These are phyloP conservation scores for Apoda limacodes DNA, from an alignment of 2,888 invertebrate genomes.

Conservation along the genomic window DNA sequence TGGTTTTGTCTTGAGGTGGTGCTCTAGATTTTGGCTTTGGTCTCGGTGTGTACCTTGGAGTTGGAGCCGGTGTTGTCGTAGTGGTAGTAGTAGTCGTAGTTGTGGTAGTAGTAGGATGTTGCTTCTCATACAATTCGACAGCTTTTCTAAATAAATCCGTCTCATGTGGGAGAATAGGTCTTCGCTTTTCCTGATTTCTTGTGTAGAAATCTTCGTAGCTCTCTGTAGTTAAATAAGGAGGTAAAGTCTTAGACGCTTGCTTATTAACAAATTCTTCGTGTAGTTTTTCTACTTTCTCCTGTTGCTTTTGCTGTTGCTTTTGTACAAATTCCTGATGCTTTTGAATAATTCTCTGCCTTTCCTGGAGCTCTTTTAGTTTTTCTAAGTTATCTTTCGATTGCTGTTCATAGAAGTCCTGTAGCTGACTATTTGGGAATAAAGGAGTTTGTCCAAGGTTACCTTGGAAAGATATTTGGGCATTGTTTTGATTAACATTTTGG, in stretches of 20 bases:
- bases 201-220: conserved; percentile 48
- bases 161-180: conserved; percentile 74
- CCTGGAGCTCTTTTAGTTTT: conserved; percentile 75
- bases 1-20: conserved; percentile 62
- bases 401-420: conserved; percentile 69
- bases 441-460: conserved; percentile 45
- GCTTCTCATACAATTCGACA: conserved; percentile 73
- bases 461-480: conserved; percentile 53
- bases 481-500: conserved; percentile 39
- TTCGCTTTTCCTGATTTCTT: conserved; percentile 46
- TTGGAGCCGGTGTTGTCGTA: conserved; percentile 39
- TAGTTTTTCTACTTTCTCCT: conserved; percentile 79
- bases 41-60: conserved; percentile 43
- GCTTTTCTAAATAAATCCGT: conserved; percentile 74
- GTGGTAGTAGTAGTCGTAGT: conserved; percentile 73
- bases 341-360: conserved; percentile 78
- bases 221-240: conserved; percentile 61
- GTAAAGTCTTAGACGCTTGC: conserved; percentile 74
- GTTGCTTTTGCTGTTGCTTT: conserved; percentile 82
- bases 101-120: conserved; percentile 77
- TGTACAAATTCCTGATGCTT: conserved; percentile 83
- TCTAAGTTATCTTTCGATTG: conserved; percentile 73
- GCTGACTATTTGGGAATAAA: conserved; percentile 59
- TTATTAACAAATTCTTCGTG: conserved; percentile 78
- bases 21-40: conserved; percentile 43